Evolutionary conservation across 2,797 vertebrate genomes (phyloP), one percentile per base, ranked within the genome.

Genomic region (Scolopax rusticola): DNA sequence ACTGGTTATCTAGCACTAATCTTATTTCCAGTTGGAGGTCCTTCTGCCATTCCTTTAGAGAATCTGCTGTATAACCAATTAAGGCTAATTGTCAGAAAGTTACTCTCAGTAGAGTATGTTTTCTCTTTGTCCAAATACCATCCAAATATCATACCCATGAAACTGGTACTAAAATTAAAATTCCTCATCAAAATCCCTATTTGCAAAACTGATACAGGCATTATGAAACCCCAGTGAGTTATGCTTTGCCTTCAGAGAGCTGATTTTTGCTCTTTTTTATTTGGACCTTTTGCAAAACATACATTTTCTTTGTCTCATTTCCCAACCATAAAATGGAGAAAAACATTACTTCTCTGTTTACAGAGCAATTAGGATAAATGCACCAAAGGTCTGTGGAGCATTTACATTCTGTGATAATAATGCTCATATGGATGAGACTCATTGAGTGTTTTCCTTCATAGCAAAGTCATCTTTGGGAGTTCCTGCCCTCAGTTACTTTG

Each of bases 21-120:
- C n/a, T 84, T 67, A 67, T 68, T 88, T 93, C 60, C 50, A 86
- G 33, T 63, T 41, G 38, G 51, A 79, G 80, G 36, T 45, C 87
- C 57, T 79, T 75, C 57, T 69, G 65, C 79, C 65, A 41, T 53
- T 84, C 53, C 87, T 85, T 84, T 30, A 53, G 91, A 80, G 79
- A 85, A 93, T 91, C 47, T 43, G 41, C 76, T 86, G 8, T 50
- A 69, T 65, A 92, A 93, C 82, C 85, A 78, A 73, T 85, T 94
- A 94, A 92, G 69, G 91, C 23, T 94, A 94, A 97, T 81, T 75
- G 59, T 84, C 76, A 84, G 69, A 75, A 81, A 84, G 90, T 11
- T 84, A 65, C 33, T 88, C 73, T 91, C 90, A 32, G 45, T 30
- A 81, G 87, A 93, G 12, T 5, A 33, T 3, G 12, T 30, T 87